These are phyloP conservation scores for Propithecus perrieri DNA, from an alignment of 2,797 vertebrate species.

Conservation along the genomic window DNA sequence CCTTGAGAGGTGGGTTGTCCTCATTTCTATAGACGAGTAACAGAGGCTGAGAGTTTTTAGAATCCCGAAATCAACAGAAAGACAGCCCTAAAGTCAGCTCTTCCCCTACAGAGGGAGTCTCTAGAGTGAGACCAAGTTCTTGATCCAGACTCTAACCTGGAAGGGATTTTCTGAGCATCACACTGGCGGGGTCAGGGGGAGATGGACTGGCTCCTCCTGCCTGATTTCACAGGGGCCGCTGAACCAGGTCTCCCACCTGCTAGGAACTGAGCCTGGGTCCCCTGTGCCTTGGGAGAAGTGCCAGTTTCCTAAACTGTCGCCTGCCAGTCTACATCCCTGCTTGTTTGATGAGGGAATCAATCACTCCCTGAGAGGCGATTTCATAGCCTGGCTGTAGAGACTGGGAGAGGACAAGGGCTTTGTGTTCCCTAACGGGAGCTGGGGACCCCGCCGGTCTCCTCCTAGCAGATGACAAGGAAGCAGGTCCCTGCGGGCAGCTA, in stretches of 20 bases:
- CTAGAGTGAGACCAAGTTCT: not conserved
- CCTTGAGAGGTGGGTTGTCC: not conserved
- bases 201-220: not conserved
- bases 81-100: not conserved
- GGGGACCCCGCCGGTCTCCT: not conserved
- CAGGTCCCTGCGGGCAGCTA: not conserved
- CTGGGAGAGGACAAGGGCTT: not conserved
- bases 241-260: not conserved
- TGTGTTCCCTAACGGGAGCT: not conserved
- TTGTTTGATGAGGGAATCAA: not conserved
- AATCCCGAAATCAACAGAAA: not conserved
- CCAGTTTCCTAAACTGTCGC: not conserved
- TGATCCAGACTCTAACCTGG: not conserved
- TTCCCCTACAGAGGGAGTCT: not conserved
- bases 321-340: not conserved
- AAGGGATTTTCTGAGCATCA: not conserved
- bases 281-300: not conserved
- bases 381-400: too few species aligned
- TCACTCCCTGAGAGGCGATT: rapidly evolving
- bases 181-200: rapidly evolving
- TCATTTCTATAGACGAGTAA: not conserved
- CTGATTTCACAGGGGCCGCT: not conserved
- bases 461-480: not conserved
- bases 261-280: not conserved
- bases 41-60: not conserved